Conservation (phyloP, 2,113 vertebrate species). For the Xiphophorus maculatus region DNA sequence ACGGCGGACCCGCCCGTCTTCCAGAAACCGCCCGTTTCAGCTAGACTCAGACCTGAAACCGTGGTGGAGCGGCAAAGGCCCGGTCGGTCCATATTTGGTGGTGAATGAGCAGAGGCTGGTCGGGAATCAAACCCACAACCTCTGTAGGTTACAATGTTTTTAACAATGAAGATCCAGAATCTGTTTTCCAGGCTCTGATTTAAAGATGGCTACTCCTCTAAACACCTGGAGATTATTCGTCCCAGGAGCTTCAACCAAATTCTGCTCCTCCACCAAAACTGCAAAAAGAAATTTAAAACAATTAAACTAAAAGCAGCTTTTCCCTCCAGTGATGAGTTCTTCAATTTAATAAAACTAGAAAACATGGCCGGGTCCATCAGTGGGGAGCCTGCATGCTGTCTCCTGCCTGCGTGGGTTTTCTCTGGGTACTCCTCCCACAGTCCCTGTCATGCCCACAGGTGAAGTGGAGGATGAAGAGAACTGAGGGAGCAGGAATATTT, state of each 20-base stretch:
- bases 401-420: not conserved
- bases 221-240: not conserved
- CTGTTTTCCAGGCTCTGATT: not conserved
- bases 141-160: too few relatives aligned
- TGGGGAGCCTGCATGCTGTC: not conserved
- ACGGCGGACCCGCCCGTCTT: conserved; percentile 28
- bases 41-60: not conserved
- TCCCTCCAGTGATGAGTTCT: too few relatives aligned
- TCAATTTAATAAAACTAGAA: not conserved
- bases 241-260: not conserved
- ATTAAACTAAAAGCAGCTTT: too few relatives aligned
- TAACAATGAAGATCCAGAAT: too few relatives aligned
- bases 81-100: too few relatives aligned
- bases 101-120: not conserved
- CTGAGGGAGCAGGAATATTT: too few relatives aligned
- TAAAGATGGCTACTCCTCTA: not conserved
- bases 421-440: not conserved
- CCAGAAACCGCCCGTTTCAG: not conserved
- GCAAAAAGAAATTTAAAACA: too few relatives aligned
- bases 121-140: not conserved
- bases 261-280: too few relatives aligned
- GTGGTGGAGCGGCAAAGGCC: not conserved
- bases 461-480: not conserved
- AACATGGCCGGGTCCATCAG: not conserved
- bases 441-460: not conserved